phyloP scores from a whole-genome alignment of 2,113 vertebrate species.

The Sitta europaea region DNA sequence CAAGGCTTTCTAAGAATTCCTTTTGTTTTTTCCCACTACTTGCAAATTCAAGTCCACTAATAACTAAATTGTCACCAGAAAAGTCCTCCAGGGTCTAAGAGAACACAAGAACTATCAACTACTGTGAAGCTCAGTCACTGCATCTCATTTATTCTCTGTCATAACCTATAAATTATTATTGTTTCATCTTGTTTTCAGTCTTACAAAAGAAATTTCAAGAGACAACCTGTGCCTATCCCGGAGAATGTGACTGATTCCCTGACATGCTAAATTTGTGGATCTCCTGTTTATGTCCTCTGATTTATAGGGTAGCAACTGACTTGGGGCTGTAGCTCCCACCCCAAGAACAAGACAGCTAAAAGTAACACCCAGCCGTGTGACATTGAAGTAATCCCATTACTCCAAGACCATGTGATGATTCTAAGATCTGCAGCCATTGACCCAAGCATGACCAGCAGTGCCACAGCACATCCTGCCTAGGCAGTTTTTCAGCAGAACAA shows the following conservation, averaged over 20 bases:
- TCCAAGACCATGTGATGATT: background rate
- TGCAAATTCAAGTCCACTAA: background rate
- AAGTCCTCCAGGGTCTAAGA: background rate
- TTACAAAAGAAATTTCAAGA: background rate
- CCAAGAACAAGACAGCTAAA: background rate
- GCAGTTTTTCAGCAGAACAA: background rate
- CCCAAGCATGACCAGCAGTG: background rate
- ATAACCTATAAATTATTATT: background rate
- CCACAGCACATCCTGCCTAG: fast-evolving
- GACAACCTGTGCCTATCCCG: background rate
- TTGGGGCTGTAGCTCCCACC: background rate
- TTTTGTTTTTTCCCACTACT: background rate
- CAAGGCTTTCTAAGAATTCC: background rate
- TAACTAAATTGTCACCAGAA: background rate
- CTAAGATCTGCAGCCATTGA: background rate
- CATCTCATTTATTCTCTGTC: background rate
- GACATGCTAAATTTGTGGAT: background rate
- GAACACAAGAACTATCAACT: background rate
- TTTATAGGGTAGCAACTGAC: background rate
- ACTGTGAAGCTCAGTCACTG: background rate
- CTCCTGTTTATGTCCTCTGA: background rate
- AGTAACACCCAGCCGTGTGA: background rate
- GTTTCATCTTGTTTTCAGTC: background rate
- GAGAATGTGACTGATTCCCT: fast-evolving
- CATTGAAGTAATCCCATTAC: fast-evolving